Conservation (phyloP, 2,797 vertebrate species). For the Hozukius guyotensis region DNA sequence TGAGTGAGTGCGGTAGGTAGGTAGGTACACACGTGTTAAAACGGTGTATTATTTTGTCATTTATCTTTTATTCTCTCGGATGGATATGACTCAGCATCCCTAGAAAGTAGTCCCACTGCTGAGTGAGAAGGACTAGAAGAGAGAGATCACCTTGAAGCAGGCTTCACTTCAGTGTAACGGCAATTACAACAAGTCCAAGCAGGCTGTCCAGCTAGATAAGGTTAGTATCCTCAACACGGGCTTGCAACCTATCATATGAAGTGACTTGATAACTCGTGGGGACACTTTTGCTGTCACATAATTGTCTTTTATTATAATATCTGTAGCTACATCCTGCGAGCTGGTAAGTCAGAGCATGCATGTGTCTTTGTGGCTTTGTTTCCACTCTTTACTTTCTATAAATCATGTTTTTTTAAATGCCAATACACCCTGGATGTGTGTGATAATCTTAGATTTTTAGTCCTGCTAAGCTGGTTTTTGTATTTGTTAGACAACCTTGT, state of each 20-base stretch:
- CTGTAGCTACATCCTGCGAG: neutral
- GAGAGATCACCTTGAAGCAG: slow-evolving; percentile 81
- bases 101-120: slow-evolving; percentile 75
- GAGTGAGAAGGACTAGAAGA: neutral
- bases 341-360: slow-evolving; percentile 6
- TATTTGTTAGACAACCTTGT: neutral
- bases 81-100: slow-evolving; percentile 68
- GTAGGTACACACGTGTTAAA: fast-evolving
- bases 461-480: neutral
- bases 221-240: slow-evolving; percentile 43
- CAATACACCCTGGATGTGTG: no score
- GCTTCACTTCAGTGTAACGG: slow-evolving; percentile 14
- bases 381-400: neutral
- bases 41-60: fast-evolving
- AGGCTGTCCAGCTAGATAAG: slow-evolving; percentile 28
- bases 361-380: neutral
- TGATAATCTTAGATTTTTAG: neutral
- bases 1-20: fast-evolving
- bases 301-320: neutral
- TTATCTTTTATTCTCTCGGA: slow-evolving; percentile 57
- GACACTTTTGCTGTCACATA: neutral
- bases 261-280: neutral
- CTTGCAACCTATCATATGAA: neutral
- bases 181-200: slow-evolving; percentile 47
- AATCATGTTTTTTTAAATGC: neutral